Evolutionary conservation across 2,797 vertebrate genomes (phyloP).

Genomic region (Siniperca undulata): DNA sequence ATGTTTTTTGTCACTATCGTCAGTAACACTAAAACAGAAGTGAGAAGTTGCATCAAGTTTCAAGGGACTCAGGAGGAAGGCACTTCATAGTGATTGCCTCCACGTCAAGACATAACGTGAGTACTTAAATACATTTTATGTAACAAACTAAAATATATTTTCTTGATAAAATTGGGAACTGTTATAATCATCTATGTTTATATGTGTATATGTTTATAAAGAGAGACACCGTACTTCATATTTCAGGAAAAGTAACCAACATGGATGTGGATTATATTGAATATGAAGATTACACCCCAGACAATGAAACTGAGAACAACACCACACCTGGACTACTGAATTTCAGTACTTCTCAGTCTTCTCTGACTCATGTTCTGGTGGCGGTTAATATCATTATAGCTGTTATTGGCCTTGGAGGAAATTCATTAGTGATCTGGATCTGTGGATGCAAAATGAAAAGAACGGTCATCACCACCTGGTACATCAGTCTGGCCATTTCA

Average conservation of each 20-base stretch:
- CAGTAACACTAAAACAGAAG: conserved; percentile 57
- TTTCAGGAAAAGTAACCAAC: conserved; percentile 51
- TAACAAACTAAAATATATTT: neutral
- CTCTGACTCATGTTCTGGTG: conserved; percentile 50
- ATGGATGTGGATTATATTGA: conserved; percentile 73
- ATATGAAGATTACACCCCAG: conserved; percentile 64
- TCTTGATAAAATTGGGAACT: neutral
- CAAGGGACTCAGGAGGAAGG: neutral
- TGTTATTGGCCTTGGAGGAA: conserved; percentile 89
- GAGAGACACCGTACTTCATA: neutral
- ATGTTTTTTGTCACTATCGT: neutral
- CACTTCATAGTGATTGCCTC: neutral
- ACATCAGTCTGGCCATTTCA: conserved; percentile 90
- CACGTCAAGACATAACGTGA: conserved; percentile 24
- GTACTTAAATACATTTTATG: conserved; percentile 30
- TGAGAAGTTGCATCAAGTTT: conserved; percentile 48
- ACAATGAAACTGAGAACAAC: conserved; percentile 56
- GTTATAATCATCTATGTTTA: neutral
- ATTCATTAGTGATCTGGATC: conserved; percentile 90
- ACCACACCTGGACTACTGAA: fast-evolving
- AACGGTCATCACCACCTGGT: conserved; percentile 90
- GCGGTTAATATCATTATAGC: conserved; percentile 79
- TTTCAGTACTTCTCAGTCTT: conserved; percentile 7
- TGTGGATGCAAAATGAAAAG: conserved; percentile 91
- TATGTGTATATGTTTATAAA: conserved; percentile 10